Evolutionary conservation across 2,113 vertebrate genomes (phyloP), one percentile per base, ranked within the genome.

Genomic region (Spilogale gracilis): DNA sequence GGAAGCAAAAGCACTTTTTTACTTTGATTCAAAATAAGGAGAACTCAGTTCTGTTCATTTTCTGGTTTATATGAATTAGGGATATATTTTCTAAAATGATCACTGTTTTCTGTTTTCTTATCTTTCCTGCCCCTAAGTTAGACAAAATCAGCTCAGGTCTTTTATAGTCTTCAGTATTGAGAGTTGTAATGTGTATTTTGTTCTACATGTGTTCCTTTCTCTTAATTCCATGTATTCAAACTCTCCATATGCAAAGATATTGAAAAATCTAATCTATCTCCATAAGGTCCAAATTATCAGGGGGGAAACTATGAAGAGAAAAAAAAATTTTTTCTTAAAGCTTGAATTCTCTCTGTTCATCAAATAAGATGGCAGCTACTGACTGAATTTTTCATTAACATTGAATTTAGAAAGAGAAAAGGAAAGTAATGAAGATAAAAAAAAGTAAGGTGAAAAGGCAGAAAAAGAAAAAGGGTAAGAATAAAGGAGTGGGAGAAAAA

Each of bases 321-420:
- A 23, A 7, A 85, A 74, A 52, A 69, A 20, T 16, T 61, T 61
- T 69, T 78, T 76, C 11, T 71, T 43, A 61, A 85, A 13, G 50
- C 18, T 79, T 73, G 60, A 93, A 18, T 80, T 90, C 60, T 60
- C 8, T 96, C 25, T 95, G 9, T 89, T 89, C 10, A 86, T 56
- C 16, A 30, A 27, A 52, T 89, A 61, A 84, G 25, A 69, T 76
- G 69, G 43, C 56, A 94, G 52, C 8, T 61, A 14, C 5, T 80
- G 23, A 71, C 52, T 67, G 80, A 69, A 54, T 23, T 43, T 81
- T 90, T 92, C 16, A 79, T 85, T 63, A 91, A 25, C 12, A 63
- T n/a, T 56, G 63, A 56, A 78, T 91, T 96, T 94, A 74, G 58
- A 88, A 95, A 38, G 30, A 69, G 45, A 95, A 91, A 74, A 48